A percentile compares a stretch with the other conserved stretches of the same genome.
Conservation (phyloP, 92 coral and sea anemone species). For the Epizoanthus rinbou region DNA sequence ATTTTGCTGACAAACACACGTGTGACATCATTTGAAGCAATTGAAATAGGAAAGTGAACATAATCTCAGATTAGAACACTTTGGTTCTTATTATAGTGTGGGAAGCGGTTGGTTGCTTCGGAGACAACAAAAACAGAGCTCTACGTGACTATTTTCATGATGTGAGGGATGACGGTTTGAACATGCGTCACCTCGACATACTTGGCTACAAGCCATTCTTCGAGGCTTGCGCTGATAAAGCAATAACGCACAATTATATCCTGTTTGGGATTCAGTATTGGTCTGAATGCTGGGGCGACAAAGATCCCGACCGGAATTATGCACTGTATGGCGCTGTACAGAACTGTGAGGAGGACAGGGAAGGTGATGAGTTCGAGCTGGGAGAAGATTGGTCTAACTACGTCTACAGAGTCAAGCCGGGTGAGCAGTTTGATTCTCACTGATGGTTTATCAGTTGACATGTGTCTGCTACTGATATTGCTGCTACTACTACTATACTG, state of each 20-base stretch:
- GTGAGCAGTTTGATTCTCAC: neutral
- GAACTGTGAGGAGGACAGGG: neutral
- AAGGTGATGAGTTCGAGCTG: no score
- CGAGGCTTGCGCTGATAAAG: neutral
- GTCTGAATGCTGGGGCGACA: neutral
- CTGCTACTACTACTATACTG: no score
- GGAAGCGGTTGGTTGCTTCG: neutral
- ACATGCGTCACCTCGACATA: neutral
- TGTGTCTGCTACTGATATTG: no score
- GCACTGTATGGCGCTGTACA: neutral
- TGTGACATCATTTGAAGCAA: no score
- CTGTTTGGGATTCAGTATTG: neutral
- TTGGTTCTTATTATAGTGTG: neutral
- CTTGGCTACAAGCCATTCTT: neutral
- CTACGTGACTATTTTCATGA: neutral
- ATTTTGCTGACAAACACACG: no score
- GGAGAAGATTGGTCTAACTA: slow-evolving; percentile 1
- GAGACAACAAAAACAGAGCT: neutral
- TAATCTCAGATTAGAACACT: no score
- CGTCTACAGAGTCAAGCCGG: neutral
- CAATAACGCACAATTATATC: no score
- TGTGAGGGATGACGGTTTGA: neutral
- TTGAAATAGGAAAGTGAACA: no score
- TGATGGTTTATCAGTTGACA: neutral
- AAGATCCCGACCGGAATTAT: neutral